Evolutionary conservation across 2,797 vertebrate species (phyloP), one percentile per base, ranked within the genome.

Genomic region (Anisognathus igniventris): DNA sequence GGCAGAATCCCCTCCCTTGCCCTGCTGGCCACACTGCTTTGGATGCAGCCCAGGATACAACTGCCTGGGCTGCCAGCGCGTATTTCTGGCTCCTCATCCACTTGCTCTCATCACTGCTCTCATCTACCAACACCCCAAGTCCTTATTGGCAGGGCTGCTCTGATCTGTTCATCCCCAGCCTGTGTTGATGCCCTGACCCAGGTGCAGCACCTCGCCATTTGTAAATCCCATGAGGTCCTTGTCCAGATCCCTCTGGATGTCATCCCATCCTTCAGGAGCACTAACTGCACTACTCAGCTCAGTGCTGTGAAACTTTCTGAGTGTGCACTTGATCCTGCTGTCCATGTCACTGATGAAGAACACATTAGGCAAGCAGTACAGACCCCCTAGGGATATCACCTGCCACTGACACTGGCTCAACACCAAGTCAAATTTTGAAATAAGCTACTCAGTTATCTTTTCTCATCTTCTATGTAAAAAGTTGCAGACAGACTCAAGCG

Each of bases 11-110:
- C 31, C 20, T n/a, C 31, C 31, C 51, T n/a, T 54, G 51, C 31
- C 31, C 13, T 39, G 28, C 23, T 45, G 75, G 3, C 16, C 51
- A 22, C 4, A 2, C 14, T 53, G 45, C 28, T 51, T 50, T 51
- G 14, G 51, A 51, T 45, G 24, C 28, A 72, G 44, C 37, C 37
- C 44, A 58, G 51, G n/a, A 65, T 6, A 51, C 4, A 25, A 8
- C 0, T 27, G 21, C 37, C 37, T 44, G 58, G 7, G 60, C 24
- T 10, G 16, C 4, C 37, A 80, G 45, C 0, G 0, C 7, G 1
- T 7, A 12, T 21, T 58, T 50, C 45, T 2, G 1, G 39, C 12
- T 80, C 30, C 7, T 60, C 40, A 54, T 47, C 40, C 40, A 45
- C 28, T 47, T 23, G 33, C 40, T 62, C 3, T 40, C 51, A 47